phyloP scores from a whole-genome alignment of 2,888 invertebrate genomes.

The Aleiodes alternator region DNA sequence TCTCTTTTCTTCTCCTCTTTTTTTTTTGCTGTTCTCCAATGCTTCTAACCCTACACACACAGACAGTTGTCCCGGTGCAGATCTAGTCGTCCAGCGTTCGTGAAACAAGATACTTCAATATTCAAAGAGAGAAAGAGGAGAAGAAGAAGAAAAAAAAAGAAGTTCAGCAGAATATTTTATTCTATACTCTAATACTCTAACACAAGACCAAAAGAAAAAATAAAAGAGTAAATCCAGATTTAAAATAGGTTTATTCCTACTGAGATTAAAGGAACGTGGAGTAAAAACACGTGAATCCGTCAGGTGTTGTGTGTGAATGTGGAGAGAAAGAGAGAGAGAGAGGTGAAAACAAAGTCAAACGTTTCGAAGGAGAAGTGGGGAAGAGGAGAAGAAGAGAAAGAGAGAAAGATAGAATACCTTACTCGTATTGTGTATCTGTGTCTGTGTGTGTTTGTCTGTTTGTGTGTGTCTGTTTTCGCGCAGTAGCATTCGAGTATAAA shows the following conservation, averaged over 20 bases:
- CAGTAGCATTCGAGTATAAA: constrained; percentile 18
- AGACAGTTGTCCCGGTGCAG: constrained; percentile 35
- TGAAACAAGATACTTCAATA: constrained; percentile 8
- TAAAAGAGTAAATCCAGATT: not conserved
- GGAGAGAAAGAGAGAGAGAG: no score
- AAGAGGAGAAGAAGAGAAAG: no score
- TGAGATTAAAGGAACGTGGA: not conserved
- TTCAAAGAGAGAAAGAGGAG: no score
- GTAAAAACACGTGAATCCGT: constrained; percentile 23
- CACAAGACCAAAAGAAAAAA: not conserved
- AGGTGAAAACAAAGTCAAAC: constrained; percentile 22
- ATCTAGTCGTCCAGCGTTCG: constrained; percentile 24
- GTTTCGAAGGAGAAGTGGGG: not conserved
- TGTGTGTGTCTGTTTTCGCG: no score
- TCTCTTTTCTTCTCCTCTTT: constrained; percentile 12
- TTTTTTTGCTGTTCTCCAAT: constrained; percentile 33
- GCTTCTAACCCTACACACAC: constrained; percentile 17
- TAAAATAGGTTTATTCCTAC: not conserved
- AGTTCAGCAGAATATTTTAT: not conserved
- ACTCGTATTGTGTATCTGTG: not conserved
- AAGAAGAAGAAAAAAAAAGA: not conserved
- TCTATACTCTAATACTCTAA: no score
- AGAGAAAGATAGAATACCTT: not conserved
- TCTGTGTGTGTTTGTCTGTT: no score
- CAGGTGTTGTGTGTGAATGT: constrained; percentile 16